A percentile compares a stretch with the other conserved stretches of the same genome.
These are phyloP conservation scores for Noctuana brunneofusca DNA, from an alignment of 2,888 invertebrate genomes.

Conservation along the genomic window DNA sequence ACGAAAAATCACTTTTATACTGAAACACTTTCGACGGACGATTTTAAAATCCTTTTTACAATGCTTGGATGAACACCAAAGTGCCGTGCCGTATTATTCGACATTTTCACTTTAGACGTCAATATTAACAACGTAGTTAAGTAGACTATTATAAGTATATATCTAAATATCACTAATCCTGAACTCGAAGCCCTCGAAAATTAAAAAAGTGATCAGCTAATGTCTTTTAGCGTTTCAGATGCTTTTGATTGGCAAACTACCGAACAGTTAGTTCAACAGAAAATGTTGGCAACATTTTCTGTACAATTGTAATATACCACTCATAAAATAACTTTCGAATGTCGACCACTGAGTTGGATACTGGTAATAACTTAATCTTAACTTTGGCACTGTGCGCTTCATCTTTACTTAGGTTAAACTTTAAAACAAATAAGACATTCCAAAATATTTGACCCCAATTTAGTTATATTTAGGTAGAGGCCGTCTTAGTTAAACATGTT, in stretches of 20 bases:
- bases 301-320: conserved; percentile 2
- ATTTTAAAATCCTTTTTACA: background rate
- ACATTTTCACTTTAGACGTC: too few relatives aligned
- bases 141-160: too few relatives aligned
- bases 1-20: conserved; percentile 15
- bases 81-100: too few relatives aligned
- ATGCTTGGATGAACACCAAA: background rate
- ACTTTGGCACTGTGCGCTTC: conserved; percentile 14
- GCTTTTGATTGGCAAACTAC: too few relatives aligned
- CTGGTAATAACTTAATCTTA: conserved; percentile 19
- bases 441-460: conserved; percentile 24
- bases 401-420: conserved; percentile 7
- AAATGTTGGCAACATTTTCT: conserved; percentile 2
- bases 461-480: conserved; percentile 24
- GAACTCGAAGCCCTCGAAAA: too few relatives aligned
- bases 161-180: too few relatives aligned
- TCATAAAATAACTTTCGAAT: background rate
- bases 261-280: too few relatives aligned
- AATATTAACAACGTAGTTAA: too few relatives aligned
- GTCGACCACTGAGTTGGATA: background rate
- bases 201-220: too few relatives aligned
- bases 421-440: conserved; percentile 17
- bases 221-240: too few relatives aligned
- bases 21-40: background rate
- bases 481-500: conserved; percentile 11